Conservation (phyloP, 2,888 invertebrate genomes). For the Andrena trimmerana region DNA sequence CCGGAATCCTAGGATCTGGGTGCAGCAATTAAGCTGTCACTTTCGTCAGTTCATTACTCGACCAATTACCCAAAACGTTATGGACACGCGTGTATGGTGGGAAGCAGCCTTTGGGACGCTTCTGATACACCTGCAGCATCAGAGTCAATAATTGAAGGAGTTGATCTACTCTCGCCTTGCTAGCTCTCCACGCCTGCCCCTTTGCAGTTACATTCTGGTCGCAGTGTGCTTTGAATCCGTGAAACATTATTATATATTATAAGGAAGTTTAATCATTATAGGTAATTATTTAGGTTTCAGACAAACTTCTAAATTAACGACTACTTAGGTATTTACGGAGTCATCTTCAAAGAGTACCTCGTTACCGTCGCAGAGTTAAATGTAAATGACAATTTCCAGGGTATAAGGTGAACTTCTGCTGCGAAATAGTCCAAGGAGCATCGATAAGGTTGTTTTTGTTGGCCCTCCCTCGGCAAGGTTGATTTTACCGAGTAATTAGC, state of each 20-base stretch:
- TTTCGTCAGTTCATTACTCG: conserved; percentile 16
- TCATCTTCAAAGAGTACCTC: neutral
- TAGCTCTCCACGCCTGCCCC: neutral
- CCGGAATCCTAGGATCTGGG: neutral
- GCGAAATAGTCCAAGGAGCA: conserved; percentile 27
- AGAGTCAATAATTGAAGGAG: conserved; percentile 42
- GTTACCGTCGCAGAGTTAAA: neutral
- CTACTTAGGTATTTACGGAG: no score
- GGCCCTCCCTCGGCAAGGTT: neutral
- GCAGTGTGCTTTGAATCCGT: neutral
- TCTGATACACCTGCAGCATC: conserved; percentile 19
- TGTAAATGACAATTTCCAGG: neutral
- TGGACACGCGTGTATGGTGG: conserved; percentile 46
- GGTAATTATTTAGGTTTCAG: no score
- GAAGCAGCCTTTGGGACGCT: conserved; percentile 50
- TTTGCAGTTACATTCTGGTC: neutral
- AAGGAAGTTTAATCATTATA: no score
- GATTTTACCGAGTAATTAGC: conserved; percentile 34
- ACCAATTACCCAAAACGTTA: conserved; percentile 53
- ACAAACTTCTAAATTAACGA: no score
- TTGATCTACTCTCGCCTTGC: neutral
- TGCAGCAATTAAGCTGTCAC: conserved; percentile 1
- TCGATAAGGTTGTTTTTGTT: conserved; percentile 20
- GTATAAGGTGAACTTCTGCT: neutral
- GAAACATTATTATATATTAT: no score